Conservation (phyloP, 1,140 invertebrate genomes). For the Diorhabda sublineata region DNA sequence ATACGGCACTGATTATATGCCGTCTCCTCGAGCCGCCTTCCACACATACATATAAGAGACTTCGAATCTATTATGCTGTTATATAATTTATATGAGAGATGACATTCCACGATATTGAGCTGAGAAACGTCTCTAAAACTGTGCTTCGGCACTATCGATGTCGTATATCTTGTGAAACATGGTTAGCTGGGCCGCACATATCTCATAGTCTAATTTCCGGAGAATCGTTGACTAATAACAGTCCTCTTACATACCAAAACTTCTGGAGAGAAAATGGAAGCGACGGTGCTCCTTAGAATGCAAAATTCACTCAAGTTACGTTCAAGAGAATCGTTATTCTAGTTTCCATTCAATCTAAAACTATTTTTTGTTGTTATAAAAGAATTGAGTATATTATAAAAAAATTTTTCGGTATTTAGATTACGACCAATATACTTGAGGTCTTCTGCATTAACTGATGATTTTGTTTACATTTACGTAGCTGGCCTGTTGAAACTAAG, state of each 20-base stretch:
- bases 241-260: conserved; percentile 36
- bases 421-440: no score
- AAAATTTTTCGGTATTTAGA: no score
- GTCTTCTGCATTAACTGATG: no score
- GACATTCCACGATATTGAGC: conserved; percentile 19
- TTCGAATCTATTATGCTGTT: conserved; percentile 22
- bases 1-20: conserved; percentile 3
- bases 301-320: background rate
- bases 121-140: conserved; percentile 22
- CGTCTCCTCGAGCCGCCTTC: background rate
- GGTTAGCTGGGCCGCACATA: conserved; percentile 31
- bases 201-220: conserved; percentile 37
- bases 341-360: no score
- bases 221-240: conserved; percentile 34
- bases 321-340: no score
- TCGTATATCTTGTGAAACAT: conserved; percentile 31
- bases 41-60: background rate
- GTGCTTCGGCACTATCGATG: conserved; percentile 29
- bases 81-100: conserved; percentile 25
- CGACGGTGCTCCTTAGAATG: conserved; percentile 14
- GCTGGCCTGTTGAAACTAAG: no score
- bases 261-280: conserved; percentile 15
- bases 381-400: no score
- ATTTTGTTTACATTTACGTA: no score
- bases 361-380: no score